A percentile compares a stretch with the other conserved stretches of the same genome.
Conservation (phyloP, 2,797 vertebrate genomes). For the Kryptolebias ocellatus region DNA sequence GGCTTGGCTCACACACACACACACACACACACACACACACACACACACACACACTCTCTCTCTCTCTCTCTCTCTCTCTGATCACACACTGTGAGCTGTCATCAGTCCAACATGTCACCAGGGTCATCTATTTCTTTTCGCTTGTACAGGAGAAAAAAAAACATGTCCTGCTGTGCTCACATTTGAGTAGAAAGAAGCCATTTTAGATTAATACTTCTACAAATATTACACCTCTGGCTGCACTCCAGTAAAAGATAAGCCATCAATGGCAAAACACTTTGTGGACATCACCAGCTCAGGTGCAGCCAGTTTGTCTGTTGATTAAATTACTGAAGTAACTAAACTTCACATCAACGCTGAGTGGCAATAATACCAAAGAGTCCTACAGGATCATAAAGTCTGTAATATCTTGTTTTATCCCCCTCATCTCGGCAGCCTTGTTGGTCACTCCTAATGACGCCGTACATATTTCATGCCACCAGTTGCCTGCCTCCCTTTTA, state of each 20-base stretch:
- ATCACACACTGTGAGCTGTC: neutral
- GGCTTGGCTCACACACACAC: neutral
- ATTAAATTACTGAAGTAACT: neutral
- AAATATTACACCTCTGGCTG: conserved; percentile 3
- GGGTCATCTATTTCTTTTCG: neutral
- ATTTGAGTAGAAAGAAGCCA: neutral
- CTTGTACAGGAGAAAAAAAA: neutral
- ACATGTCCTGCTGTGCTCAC: neutral
- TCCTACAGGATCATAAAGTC: conserved; percentile 10
- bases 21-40: neutral
- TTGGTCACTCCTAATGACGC: conserved; percentile 56
- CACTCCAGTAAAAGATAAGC: neutral
- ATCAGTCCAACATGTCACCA: neutral
- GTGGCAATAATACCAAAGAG: neutral
- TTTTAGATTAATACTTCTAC: neutral
- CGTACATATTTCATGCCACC: conserved; percentile 64
- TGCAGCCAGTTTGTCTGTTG: neutral
- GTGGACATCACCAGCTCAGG: neutral
- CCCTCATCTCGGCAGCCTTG: conserved; percentile 3
- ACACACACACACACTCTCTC: neutral
- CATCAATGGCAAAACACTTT: neutral
- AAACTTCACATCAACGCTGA: neutral
- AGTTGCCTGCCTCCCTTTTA: conserved; percentile 55
- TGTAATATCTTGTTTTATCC: conserved; percentile 9
- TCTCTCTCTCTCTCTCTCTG: neutral